Conservation (phyloP, 2,888 invertebrate genomes). For the Ptilodon capucinus region DNA sequence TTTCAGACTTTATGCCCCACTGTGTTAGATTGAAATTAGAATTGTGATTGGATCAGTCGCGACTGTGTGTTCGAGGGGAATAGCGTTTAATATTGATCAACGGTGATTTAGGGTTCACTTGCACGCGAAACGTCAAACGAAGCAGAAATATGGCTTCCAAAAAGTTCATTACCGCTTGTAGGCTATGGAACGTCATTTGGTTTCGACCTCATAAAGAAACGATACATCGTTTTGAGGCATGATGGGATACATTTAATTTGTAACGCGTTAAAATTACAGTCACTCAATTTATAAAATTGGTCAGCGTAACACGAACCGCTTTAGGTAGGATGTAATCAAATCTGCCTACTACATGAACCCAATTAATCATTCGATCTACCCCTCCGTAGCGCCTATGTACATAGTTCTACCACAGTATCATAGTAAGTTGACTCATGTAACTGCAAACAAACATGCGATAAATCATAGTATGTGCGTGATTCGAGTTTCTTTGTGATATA, state of each 20-base stretch:
- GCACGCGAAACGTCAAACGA: slow-evolving; percentile 3
- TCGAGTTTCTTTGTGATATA: not conserved
- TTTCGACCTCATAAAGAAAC: not conserved
- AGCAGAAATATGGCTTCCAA: not conserved
- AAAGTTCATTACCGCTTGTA: not conserved
- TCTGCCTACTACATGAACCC: not conserved
- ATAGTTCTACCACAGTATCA: not conserved
- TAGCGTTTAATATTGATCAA: slow-evolving; percentile 11
- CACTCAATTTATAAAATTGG: not conserved
- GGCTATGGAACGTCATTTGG: too few species aligned
- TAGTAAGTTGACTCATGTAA: not conserved
- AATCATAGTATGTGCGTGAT: not conserved
- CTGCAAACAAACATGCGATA: not conserved
- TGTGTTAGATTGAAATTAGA: too few species aligned
- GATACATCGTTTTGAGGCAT: not conserved
- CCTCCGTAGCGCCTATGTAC: not conserved
- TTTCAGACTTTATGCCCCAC: too few species aligned
- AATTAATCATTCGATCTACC: not conserved
- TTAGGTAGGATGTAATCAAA: not conserved
- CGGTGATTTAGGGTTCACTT: not conserved
- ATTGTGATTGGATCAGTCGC: not conserved
- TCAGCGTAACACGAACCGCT: not conserved
- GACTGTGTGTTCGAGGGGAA: not conserved
- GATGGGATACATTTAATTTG: too few species aligned
- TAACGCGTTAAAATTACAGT: not conserved